These are phyloP conservation scores for Manis crassicaudata DNA, from an alignment of 2,797 vertebrate species.

Conservation along the genomic window DNA sequence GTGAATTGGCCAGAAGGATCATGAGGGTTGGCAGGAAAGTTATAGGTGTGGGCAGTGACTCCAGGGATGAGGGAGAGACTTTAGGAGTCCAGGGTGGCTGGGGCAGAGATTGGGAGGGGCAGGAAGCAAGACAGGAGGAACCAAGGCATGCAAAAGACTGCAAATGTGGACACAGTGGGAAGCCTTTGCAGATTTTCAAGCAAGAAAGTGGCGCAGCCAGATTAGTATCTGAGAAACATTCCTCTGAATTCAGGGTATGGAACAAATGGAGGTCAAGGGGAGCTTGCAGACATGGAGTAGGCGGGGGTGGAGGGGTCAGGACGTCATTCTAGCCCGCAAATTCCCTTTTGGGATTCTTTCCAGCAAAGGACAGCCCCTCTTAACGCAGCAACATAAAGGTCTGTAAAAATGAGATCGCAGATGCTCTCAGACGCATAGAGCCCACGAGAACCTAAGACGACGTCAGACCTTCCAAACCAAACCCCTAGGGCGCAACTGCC, in stretches of 20 bases:
- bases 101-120: not conserved
- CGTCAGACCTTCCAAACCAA: not conserved
- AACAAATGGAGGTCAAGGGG: not conserved
- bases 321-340: not conserved
- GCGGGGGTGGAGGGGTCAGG: not conserved
- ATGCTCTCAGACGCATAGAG: not conserved
- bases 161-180: accelerated
- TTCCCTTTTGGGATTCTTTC: not conserved
- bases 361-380: not conserved
- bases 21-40: not conserved
- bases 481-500: not conserved
- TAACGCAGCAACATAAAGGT: not conserved
- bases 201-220: not conserved
- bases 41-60: accelerated
- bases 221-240: too few relatives aligned
- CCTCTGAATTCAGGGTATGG: not conserved
- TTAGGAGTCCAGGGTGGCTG: too few relatives aligned
- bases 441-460: not conserved
- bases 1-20: not conserved
- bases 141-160: too few relatives aligned
- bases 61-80: not conserved
- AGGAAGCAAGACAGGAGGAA: not conserved
- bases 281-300: not conserved
- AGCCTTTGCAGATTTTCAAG: not conserved
- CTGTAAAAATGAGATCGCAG: not conserved